Evolutionary conservation across 2,113 vertebrate species (phyloP), one percentile per base, ranked within the genome.

Genomic region (Centropus unirufus): DNA sequence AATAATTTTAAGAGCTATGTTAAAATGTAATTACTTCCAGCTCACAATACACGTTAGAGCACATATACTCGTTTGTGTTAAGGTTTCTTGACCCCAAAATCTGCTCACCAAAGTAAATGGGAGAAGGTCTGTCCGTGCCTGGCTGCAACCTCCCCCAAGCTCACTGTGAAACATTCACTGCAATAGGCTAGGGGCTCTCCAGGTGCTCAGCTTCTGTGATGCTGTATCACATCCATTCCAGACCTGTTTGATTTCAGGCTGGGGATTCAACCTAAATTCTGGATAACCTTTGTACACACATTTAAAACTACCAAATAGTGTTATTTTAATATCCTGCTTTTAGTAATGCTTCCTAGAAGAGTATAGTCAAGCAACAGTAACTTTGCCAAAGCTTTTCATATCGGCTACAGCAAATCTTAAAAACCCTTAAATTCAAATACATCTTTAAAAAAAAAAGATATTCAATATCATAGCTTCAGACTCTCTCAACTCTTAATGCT

Each of bases 1-100:
- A 95, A 78, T 36, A 36, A 36, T 36, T 36, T 36, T 32, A 83
- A 57, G 54, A 74, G 19, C 67, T 66, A 13, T 0, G 24, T 74
- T 92, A 90, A 92, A 91, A 96, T 54, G 39, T 67, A 84, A 42
- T 78, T 94, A 73, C 22, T 82, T 69, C 39, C 70, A 55, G 57
- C 58, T 84, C 11, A 2, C 8, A 12, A 34, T 40, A 58, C 44
- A 29, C 12, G 1, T 0, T 32, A 20, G 21, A 84, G 68, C 76
- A 70, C 49, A 30, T 9, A 74, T 2, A 17, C 8, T 72, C 26
- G 29, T 72, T 63, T 57, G 44, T 22, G 17, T 30, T 42, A 66
- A 51, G 30, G 34, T 18, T 89, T 92, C 66, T 11, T 5, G 1
- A 21, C 16, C 81, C 77, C 59, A 58, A 82, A 79, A 80, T 66